Evolutionary conservation across 2,888 invertebrate species (phyloP), one percentile per base, ranked within the genome.

Genomic region (Leptogaster cylindrica): DNA sequence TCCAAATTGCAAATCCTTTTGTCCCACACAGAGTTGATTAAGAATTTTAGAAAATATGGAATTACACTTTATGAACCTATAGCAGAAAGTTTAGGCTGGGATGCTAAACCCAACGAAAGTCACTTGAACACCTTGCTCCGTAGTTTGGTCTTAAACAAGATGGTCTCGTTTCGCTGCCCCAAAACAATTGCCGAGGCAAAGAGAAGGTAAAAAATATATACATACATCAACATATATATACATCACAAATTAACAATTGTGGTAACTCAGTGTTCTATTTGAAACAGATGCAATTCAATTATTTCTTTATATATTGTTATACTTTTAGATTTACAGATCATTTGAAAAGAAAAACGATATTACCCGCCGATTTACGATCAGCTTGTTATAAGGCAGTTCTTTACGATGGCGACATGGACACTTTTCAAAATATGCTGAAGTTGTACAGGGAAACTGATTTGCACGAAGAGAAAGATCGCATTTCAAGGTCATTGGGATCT

Each of bases 391-490:
- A 89, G 77, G 92, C 93, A 3, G 92, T 91, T 48, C 83, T 95
- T 66, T 83, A 85, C 72, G 84, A 85, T 52, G 88, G 89, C 14
- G 91, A 91, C 77, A 86, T 86, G 70, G 81, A 83, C 10, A 88
- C 89, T 10, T 94, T 89, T 76, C 85, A 91, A 63, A 87, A 88
- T 36, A 88, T 97, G 87, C 82, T 95, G 71, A 84, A 87, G 76
- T 81, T 95, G 71, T 93, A 95, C 82, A 87, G 91, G 73, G 87
- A 89, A 51, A 88, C 92, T 4, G 95, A 95, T 82, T 83, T 95
- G 72, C 93, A 94, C 76, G 97, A 97, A 81, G 97, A 97, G 80
- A 95, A 94, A 80, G 93, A 95, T 78, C 87, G 97, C 75, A 91
- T 97, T 76, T 87, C 92, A 67, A 85, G 92, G 68, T 88, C 94